Base-by-base conservation (phyloP, 2,888 invertebrate species). In the Watsonalla binaria region DNA sequence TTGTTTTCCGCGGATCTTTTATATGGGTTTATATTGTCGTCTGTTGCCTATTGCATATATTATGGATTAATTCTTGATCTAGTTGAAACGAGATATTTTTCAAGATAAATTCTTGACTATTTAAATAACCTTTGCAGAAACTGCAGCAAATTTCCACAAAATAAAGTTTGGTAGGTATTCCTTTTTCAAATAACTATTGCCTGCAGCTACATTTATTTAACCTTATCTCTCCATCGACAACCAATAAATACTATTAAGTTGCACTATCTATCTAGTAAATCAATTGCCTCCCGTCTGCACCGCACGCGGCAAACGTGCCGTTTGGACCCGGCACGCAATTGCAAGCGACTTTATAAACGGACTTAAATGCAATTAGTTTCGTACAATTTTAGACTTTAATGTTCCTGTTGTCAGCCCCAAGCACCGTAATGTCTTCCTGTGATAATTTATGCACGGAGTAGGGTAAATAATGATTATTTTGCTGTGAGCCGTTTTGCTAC, bases 361-460 rank as follows among this genome's bases (percentile, higher is more conserved):
- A 65, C 74, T 78, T 74, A 65, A 72, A 68, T 71, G 78, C 83
- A 86, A 87, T 87, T 86, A 86, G 82, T 79, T 74, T 74, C 64
- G 80, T 78, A 82, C 82, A 82, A 78, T 84, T 86, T 84, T 81
- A 85, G 82, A 80, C 76, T 78, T 74, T 79, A 83, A 80, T 79
- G 80, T 74, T 70, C 68, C 62, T 65, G 70, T 69, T 80, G 80
- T 82, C 82, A 76, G 77, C 76, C 74, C 72, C 59, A 55, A 68
- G 67, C 68, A 64, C 66, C 68, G 72, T 83, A 80, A 85, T 80
- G 84, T 78, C 80, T 86, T 82, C 81, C 82, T 74, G 71, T 65
- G 75, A 65, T 76, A 76, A 84, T 85, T 85, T 81, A 82, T 78
- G 74, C 66, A 69, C 67, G 68, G 59, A 60, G 58, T 66, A 65